These are phyloP conservation scores for Acanthochromis polyacanthus DNA, from an alignment of 2,113 vertebrate species.

Conservation along the genomic window DNA sequence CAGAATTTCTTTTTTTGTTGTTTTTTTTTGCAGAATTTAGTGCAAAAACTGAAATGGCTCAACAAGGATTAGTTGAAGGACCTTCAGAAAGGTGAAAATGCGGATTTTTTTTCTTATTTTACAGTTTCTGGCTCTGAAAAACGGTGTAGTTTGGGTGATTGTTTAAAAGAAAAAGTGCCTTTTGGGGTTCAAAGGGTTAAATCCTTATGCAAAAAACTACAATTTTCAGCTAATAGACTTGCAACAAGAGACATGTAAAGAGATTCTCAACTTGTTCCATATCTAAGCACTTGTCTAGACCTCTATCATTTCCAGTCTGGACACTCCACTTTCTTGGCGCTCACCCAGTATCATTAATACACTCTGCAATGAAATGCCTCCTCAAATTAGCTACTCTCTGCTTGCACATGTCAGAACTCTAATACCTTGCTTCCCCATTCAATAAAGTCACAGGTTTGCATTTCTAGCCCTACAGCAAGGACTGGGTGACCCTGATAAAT, in stretches of 20 bases:
- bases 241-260: not conserved
- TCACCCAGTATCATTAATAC: slow-evolving; percentile 54
- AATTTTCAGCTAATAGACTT: not conserved
- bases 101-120: no score
- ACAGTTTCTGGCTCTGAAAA: no score
- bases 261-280: slow-evolving; percentile 27
- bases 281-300: slow-evolving; percentile 25
- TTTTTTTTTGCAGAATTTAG: no score
- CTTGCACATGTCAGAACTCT: slow-evolving; percentile 35
- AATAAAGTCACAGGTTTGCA: slow-evolving; percentile 41
- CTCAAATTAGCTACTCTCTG: slow-evolving; percentile 57
- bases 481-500: slow-evolving; percentile 55
- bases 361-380: slow-evolving; percentile 48
- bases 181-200: no score
- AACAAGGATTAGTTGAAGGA: no score
- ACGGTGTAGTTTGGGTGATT: no score
- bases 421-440: slow-evolving; percentile 39
- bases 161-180: no score
- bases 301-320: slow-evolving; percentile 33
- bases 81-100: no score
- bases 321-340: slow-evolving; percentile 34
- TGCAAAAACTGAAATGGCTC: no score
- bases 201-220: not conserved
- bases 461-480: slow-evolving; percentile 57
- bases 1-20: no score